phyloP scores from a whole-genome alignment of 2,888 invertebrate species.

The Camptogramma bilineatum region DNA sequence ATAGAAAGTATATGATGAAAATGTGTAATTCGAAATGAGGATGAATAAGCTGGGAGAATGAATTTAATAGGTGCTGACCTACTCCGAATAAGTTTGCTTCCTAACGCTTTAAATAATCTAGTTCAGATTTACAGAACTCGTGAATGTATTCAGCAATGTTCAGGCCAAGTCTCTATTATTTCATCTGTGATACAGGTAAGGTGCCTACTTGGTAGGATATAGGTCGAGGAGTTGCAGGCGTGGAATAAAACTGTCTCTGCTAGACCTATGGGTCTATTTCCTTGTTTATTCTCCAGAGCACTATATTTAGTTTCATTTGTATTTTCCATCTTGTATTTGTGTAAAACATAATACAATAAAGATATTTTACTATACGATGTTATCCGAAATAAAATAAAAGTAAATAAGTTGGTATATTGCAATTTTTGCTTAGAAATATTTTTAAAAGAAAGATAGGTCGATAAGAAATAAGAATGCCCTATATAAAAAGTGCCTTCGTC shows the following conservation, averaged over 20 bases:
- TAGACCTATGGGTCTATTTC: neutral
- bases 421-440: neutral
- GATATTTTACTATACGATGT: too few species aligned
- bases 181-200: neutral
- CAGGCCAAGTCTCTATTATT: neutral
- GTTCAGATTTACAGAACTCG: neutral
- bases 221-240: neutral
- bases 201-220: neutral
- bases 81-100: too few species aligned
- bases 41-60: too few species aligned
- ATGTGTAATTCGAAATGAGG: too few species aligned
- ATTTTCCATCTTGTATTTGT: neutral
- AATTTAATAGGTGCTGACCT: too few species aligned
- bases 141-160: neutral
- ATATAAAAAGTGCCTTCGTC: conserved; percentile 18
- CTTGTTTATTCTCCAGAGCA: neutral
- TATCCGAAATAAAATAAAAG: too few species aligned
- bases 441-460: neutral
- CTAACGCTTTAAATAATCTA: too few species aligned
- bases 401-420: too few species aligned
- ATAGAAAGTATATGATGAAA: too few species aligned
- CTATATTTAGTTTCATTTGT: too few species aligned
- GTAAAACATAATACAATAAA: neutral
- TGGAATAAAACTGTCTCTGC: neutral
- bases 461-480: conserved; percentile 19